phyloP scores from a whole-genome alignment of 1,140 invertebrate genomes.

The Arion vulgaris region DNA sequence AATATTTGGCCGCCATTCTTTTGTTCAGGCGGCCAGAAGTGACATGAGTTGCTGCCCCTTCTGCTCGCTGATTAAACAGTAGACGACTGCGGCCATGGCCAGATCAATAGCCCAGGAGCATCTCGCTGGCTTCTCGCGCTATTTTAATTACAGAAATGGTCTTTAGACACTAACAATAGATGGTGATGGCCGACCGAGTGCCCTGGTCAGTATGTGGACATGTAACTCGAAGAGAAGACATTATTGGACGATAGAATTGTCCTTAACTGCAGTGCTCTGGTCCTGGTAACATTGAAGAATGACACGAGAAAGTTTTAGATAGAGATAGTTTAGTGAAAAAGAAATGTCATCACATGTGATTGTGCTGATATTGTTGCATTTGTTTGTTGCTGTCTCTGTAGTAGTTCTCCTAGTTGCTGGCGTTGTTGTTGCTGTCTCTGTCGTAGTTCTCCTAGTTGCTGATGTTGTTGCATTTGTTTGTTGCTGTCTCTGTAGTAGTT shows the following conservation, averaged over 20 bases:
- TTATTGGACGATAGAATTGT: not conserved
- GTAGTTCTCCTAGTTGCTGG: no score
- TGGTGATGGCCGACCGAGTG: not conserved
- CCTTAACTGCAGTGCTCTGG: no score
- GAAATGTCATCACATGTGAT: no score
- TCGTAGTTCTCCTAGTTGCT: no score
- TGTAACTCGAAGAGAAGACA: not conserved
- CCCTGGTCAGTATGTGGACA: not conserved
- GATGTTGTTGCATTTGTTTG: no score
- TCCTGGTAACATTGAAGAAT: no score
- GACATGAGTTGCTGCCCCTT: conserved; percentile 37
- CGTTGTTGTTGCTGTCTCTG: no score
- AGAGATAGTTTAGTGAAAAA: no score
- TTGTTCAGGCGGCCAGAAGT: conserved; percentile 25
- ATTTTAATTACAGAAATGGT: conserved; percentile 37
- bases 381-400: no score
- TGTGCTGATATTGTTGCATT: no score
- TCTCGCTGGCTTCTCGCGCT: not conserved
- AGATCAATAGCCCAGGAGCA: conserved; percentile 30
- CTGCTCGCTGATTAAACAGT: conserved; percentile 36
- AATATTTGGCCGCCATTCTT: conserved; percentile 40
- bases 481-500: no score
- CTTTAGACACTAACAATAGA: conserved; percentile 25
- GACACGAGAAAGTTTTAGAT: not conserved
- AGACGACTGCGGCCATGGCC: conserved; percentile 1